A percentile compares a stretch with the other conserved stretches of the same genome.
Conservation (phyloP, 2,113 vertebrate species). For the Leptocoma aspasia region DNA sequence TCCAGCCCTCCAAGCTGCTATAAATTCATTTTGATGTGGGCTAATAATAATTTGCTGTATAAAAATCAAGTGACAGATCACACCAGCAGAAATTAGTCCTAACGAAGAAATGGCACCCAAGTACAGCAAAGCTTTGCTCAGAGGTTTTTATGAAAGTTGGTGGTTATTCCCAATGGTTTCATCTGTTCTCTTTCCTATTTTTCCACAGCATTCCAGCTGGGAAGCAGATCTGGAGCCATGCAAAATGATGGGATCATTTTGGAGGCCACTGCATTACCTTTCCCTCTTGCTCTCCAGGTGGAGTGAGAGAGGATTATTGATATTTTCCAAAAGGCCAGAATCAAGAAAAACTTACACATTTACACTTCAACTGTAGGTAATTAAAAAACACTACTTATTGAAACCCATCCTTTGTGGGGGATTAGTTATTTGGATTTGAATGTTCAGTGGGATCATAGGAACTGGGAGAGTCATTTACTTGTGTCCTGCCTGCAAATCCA, state of each 20-base stretch:
- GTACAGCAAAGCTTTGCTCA: not conserved
- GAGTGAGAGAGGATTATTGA: not conserved
- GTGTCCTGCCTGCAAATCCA: not conserved
- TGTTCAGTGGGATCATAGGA: not conserved
- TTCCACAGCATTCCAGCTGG: not conserved
- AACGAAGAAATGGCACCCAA: not conserved
- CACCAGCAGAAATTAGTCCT: not conserved
- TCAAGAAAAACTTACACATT: not conserved
- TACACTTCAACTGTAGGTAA: not conserved
- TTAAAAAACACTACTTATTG: not conserved
- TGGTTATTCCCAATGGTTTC: not conserved
- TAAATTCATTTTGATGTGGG: not conserved
- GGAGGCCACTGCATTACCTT: not conserved
- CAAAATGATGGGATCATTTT: not conserved
- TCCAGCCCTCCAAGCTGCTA: not conserved
- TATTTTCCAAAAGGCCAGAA: not conserved
- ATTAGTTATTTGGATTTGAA: not conserved
- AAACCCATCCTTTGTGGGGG: not conserved
- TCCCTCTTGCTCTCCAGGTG: not conserved
- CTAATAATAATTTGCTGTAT: not conserved
- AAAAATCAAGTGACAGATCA: not conserved
- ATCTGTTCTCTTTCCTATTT: not conserved
- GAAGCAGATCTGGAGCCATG: not conserved
- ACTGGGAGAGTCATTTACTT: not conserved
- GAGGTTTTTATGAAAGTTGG: not conserved